phyloP scores from a whole-genome alignment of 2,797 vertebrate genomes.

The Arremon brunneinucha region DNA sequence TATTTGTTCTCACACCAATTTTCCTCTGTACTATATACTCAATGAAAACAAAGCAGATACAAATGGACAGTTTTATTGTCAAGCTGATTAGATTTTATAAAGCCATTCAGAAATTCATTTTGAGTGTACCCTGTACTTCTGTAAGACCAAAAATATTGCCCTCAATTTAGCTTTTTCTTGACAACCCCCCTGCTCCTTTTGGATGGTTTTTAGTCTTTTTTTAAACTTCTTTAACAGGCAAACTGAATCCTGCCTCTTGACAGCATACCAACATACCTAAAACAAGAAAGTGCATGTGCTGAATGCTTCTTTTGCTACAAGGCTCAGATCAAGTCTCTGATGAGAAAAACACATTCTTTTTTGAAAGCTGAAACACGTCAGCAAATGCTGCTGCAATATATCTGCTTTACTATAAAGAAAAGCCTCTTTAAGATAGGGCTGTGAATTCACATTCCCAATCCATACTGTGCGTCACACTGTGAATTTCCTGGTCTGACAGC shows the following conservation, averaged over 20 bases:
- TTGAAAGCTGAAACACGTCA: background rate
- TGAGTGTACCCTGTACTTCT: background rate
- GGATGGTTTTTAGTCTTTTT: background rate
- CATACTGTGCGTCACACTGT: background rate
- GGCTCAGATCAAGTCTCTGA: conserved; percentile 14
- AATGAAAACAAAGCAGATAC: background rate
- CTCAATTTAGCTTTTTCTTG: background rate
- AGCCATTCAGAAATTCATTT: background rate
- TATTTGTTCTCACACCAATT: background rate
- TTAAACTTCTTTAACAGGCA: background rate
- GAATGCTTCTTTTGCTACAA: background rate
- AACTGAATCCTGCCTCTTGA: background rate
- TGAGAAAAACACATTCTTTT: background rate
- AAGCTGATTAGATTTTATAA: background rate
- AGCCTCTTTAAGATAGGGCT: background rate
- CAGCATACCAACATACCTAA: background rate
- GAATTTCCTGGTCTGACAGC: background rate
- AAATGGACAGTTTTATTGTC: background rate
- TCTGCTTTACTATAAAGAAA: background rate
- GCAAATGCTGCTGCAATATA: background rate
- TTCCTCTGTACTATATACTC: background rate
- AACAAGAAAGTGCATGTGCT: background rate
- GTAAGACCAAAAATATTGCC: background rate
- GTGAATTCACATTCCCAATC: background rate
- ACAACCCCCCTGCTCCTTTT: background rate